Conservation (phyloP, 2,888 invertebrate species). For the Chaitophorus viminalis region DNA sequence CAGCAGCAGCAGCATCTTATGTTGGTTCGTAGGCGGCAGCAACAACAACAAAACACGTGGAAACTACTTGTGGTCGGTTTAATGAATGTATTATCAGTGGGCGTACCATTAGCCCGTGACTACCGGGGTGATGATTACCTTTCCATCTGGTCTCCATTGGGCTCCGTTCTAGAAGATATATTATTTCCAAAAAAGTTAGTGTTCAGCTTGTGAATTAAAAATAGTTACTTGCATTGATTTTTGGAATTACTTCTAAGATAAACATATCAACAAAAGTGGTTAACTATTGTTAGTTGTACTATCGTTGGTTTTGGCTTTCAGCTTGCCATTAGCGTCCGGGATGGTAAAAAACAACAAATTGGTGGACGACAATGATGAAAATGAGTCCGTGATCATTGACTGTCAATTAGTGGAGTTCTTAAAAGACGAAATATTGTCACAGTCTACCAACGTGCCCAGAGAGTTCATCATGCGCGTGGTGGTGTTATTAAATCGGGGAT, state of each 20-base stretch:
- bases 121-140: constrained; percentile 77
- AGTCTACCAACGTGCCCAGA: constrained; percentile 80
- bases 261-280: too few species aligned
- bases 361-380: constrained; percentile 65
- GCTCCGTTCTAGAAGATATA: constrained; percentile 87
- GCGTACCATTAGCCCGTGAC: constrained; percentile 86
- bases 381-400: constrained; percentile 81
- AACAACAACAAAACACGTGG: constrained; percentile 70
- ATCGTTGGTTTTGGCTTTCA: background rate
- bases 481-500: constrained; percentile 84
- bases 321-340: background rate
- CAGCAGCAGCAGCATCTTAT: constrained; percentile 38
- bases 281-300: too few species aligned
- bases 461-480: constrained; percentile 86
- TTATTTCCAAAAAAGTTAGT: constrained; percentile 84
- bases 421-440: constrained; percentile 83
- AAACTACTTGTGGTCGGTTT: constrained; percentile 82
- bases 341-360: constrained; percentile 38
- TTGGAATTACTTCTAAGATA: too few species aligned
- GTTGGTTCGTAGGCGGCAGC: constrained; percentile 18
- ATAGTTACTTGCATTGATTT: too few species aligned
- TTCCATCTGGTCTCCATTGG: constrained; percentile 87
- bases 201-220: background rate
- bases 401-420: constrained; percentile 84
- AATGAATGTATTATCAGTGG: constrained; percentile 81